A percentile compares a stretch with the other conserved stretches of the same genome.
Evolutionary conservation across 2,888 invertebrate genomes (phyloP).

Genomic region (Sceliomorpha sp.): DNA sequence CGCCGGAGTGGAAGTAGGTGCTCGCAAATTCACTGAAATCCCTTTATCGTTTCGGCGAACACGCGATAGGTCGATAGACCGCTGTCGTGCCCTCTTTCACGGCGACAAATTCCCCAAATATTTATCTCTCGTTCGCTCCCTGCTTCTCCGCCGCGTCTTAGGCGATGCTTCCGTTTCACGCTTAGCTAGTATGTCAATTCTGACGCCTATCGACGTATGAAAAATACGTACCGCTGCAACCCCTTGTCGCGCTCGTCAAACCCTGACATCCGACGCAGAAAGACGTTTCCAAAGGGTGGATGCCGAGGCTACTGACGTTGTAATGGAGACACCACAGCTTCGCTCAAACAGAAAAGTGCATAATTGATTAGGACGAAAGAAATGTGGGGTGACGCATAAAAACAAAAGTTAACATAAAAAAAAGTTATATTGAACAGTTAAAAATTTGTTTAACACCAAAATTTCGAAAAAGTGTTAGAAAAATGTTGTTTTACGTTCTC

Average conservation of each 20-base stretch:
- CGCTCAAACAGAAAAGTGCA: too few relatives aligned
- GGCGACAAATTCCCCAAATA: conserved; percentile 79
- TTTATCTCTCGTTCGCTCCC: conserved; percentile 71
- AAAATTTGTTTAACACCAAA: too few relatives aligned
- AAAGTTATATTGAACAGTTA: neutral
- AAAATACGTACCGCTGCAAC: conserved; percentile 69
- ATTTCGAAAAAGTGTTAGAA: too few relatives aligned
- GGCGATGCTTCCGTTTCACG: conserved; percentile 71
- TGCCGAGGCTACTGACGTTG: conserved; percentile 45
- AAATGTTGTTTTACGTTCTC: too few relatives aligned
- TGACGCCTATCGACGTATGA: conserved; percentile 78
- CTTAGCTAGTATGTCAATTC: conserved; percentile 74
- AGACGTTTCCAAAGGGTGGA: conserved; percentile 53
- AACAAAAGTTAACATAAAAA: neutral
- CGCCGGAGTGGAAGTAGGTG: conserved; percentile 34
- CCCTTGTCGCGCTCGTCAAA: conserved; percentile 68
- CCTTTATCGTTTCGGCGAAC: conserved; percentile 74
- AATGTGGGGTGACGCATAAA: too few relatives aligned
- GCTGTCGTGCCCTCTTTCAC: conserved; percentile 55
- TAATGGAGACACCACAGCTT: conserved; percentile 51
- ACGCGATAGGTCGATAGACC: conserved; percentile 69
- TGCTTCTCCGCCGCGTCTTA: conserved; percentile 52
- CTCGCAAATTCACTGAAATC: conserved; percentile 75
- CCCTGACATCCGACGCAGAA: conserved; percentile 67
- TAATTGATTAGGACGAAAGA: too few relatives aligned